A percentile compares a stretch with the other conserved stretches of the same genome.
Evolutionary conservation across 2,888 invertebrate species (phyloP).

Genomic region (Hyposoter didymator): DNA sequence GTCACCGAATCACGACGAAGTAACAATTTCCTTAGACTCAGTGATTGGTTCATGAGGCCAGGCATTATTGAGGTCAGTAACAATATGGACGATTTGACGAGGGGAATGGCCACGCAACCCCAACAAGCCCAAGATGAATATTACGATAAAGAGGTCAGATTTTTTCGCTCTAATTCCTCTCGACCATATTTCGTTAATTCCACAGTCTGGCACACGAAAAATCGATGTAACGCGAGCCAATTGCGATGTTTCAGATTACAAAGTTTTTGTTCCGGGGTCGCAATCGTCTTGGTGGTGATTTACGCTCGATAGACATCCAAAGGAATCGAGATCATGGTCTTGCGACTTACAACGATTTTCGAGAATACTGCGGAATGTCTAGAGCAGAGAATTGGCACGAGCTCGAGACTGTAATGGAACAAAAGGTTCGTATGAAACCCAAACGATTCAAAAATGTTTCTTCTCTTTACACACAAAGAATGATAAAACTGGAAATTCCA

Average conservation of each 20-base stretch:
- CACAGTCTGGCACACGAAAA: neutral
- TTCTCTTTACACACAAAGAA: too few species aligned
- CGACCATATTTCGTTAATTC: neutral
- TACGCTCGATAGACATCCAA: slow-evolving; percentile 93
- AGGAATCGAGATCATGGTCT: slow-evolving; percentile 95
- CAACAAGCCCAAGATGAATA: slow-evolving; percentile 91
- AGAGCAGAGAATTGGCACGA: slow-evolving; percentile 89
- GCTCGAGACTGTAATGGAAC: slow-evolving; percentile 86
- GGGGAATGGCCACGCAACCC: slow-evolving; percentile 92
- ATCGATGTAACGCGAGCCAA: neutral
- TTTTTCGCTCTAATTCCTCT: neutral
- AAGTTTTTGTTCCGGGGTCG: slow-evolving; percentile 89
- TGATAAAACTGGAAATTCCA: neutral
- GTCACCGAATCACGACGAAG: slow-evolving; percentile 86
- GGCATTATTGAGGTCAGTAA: slow-evolving; percentile 87
- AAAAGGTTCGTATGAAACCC: slow-evolving; percentile 40
- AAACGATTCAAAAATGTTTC: too few species aligned
- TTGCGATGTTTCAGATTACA: slow-evolving; percentile 86
- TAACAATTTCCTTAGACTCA: slow-evolving; percentile 87
- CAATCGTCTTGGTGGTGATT: slow-evolving; percentile 91
- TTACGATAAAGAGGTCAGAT: slow-evolving; percentile 89
- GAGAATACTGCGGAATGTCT: slow-evolving; percentile 91
- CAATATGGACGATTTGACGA: slow-evolving; percentile 89
- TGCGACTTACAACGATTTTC: slow-evolving; percentile 91
- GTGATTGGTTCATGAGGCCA: slow-evolving; percentile 90